Evolutionary conservation across 2,888 invertebrate genomes (phyloP), one percentile per base, ranked within the genome.

Genomic region (Laothoe populi): DNA sequence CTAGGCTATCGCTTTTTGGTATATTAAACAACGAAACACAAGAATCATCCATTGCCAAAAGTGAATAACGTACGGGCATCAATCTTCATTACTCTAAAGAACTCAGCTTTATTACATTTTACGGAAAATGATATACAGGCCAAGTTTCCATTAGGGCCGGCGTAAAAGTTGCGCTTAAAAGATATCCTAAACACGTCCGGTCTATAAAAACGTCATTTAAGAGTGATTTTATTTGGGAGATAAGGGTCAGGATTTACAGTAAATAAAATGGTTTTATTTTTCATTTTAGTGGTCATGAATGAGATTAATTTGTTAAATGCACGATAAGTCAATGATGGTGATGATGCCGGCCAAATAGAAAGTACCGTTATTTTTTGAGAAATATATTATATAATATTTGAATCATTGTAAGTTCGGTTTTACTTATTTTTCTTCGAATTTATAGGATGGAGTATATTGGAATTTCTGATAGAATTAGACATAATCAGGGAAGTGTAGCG

Each of bases 41-140:
- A 26, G 23, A 26, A 49, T 49, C n/a, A 49, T 49, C 26, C n/a
- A n/a, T n/a, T n/a, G 4, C 16, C 13, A 0, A 19, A 4, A 49
- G n/a, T 49, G n/a, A 48, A 31, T 53, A 19, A 31, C 10, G 19
- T 3, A 31, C 35, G 13, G 2, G 35, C 35, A 53, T 53, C 53
- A 53, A 35, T 53, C 53, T 35, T 53, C 53, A 35, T 53, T 53
- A 53, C 19, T 11, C 1, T 19, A 53, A 26, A 49, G 53, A 53
- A 53, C 19, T 53, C 35, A 19, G 19, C 35, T 53, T 53, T 53
- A 53, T 53, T 53, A 53, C 53, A 44, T 19, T 53, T 53, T 31
- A 53, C 53, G 53, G 35, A 53, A 53, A 35, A 53, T 53, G 35
- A 53, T 53, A 35, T 53, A 35, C 19, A 19, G 16, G 5, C 10